Conservation (phyloP, 2,113 vertebrate genomes). For the Alexandromys fortis region DNA sequence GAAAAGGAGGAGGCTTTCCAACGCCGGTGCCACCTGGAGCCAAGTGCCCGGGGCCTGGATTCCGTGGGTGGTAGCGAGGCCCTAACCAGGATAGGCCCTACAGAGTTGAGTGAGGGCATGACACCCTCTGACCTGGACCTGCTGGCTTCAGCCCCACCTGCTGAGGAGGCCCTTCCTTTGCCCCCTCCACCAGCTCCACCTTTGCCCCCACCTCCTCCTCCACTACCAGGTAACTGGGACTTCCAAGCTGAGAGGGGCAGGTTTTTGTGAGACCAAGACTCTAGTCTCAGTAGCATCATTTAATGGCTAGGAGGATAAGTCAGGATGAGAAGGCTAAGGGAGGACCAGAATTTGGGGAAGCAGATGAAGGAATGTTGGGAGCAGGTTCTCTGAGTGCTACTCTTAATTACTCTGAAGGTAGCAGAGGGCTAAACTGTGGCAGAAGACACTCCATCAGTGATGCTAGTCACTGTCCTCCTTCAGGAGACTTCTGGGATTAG, state of each 20-base stretch:
- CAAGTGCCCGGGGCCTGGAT: conserved; percentile 88
- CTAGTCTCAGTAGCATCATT: neutral
- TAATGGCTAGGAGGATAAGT: neutral
- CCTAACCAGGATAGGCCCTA: conserved; percentile 86
- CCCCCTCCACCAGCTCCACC: conserved; percentile 91
- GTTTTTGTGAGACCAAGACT: neutral
- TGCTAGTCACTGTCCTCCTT: neutral
- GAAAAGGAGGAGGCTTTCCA: conserved; percentile 97
- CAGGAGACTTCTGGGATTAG: neutral
- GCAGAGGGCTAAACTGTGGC: neutral
- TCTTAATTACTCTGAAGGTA: neutral
- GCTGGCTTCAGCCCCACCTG: conserved; percentile 61
- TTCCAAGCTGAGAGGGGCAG: neutral
- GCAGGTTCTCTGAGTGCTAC: neutral
- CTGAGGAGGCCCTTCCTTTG: conserved; percentile 85
- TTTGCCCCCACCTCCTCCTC: conserved; percentile 86
- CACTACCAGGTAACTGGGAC: conserved; percentile 83
- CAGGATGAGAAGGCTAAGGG: neutral
- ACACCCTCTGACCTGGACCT: conserved; percentile 75
- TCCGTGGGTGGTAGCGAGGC: conserved; percentile 84
- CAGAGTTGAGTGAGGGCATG: conserved; percentile 87
- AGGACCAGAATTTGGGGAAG: neutral
- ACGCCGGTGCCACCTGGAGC: conserved; percentile 89
- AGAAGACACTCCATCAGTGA: neutral
- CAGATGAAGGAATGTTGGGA: neutral